phyloP scores from a whole-genome alignment of 1,140 invertebrate species.

The Sycobia sp. region DNA sequence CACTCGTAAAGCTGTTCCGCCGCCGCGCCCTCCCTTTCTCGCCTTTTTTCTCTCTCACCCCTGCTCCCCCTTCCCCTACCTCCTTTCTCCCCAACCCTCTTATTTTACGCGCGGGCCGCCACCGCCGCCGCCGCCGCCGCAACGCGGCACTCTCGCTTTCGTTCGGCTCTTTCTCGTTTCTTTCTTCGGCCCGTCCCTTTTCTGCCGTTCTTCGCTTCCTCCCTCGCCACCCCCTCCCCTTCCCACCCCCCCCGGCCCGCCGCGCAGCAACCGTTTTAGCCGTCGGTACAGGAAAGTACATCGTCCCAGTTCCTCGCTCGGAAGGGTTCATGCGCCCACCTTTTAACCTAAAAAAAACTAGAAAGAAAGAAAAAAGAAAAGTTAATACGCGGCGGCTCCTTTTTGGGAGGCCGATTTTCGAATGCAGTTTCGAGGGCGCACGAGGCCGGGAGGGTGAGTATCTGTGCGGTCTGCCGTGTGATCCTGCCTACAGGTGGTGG shows the following conservation, averaged over 20 bases:
- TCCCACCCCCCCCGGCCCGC: too few species aligned
- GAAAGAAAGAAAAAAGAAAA: background rate
- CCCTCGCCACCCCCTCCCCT: background rate
- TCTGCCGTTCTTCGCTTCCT: background rate
- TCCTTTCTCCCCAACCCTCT: slow-evolving; percentile 32
- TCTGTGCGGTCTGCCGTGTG: too few species aligned
- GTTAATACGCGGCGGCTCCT: background rate
- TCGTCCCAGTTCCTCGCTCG: too few species aligned
- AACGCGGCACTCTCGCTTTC: slow-evolving; percentile 17
- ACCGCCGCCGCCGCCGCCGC: slow-evolving; percentile 13
- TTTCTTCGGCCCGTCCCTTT: slow-evolving; percentile 1
- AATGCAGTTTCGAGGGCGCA: too few species aligned
- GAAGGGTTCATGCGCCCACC: too few species aligned
- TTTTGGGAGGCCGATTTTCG: background rate
- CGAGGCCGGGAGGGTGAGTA: too few species aligned
- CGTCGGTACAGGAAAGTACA: too few species aligned
- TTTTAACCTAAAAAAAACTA: too few species aligned
- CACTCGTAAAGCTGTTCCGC: slow-evolving; percentile 59
- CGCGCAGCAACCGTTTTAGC: too few species aligned
- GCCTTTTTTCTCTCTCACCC: slow-evolving; percentile 38
- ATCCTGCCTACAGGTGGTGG: too few species aligned
- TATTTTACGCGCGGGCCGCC: slow-evolving; percentile 44
- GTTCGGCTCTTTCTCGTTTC: slow-evolving; percentile 20
- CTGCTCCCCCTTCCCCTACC: slow-evolving; percentile 38
- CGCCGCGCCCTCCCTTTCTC: slow-evolving; percentile 35